phyloP scores from a whole-genome alignment of 2,113 vertebrate genomes.

The Callionymus lyra region DNA sequence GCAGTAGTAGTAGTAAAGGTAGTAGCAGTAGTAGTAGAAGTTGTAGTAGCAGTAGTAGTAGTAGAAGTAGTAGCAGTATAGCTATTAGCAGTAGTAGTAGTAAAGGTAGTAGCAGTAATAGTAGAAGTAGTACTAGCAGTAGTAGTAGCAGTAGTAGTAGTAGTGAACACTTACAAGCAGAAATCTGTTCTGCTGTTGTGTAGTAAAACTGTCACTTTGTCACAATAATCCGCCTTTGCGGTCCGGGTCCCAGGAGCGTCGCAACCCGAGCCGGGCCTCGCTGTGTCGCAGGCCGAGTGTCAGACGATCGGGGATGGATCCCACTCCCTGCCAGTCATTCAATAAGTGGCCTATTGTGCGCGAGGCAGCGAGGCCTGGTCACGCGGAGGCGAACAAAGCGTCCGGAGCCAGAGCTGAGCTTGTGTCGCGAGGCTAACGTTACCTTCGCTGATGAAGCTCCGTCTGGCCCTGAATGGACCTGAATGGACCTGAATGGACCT shows the following conservation, averaged over 20 bases:
- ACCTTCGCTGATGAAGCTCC: constrained; percentile 32
- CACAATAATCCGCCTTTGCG: constrained; percentile 30
- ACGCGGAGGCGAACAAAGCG: constrained; percentile 50
- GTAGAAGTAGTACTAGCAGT: too few relatives aligned
- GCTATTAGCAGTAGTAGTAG: too few relatives aligned
- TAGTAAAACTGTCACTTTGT: too few relatives aligned
- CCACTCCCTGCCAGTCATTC: constrained; percentile 50
- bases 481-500: constrained; percentile 34
- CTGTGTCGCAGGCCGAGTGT: constrained; percentile 33
- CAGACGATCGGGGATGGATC: constrained; percentile 44
- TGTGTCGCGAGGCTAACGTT: constrained; percentile 43
- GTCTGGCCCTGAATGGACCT: constrained; percentile 18
- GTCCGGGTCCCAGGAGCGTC: constrained; percentile 17
- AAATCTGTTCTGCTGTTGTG: too few relatives aligned
- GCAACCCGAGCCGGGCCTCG: constrained; percentile 42
- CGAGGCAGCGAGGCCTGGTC: constrained; percentile 39
- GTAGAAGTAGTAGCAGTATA: too few relatives aligned
- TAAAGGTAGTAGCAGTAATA: too few relatives aligned
- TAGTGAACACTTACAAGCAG: too few relatives aligned
- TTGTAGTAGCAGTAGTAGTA: too few relatives aligned
- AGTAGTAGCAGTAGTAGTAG: too few relatives aligned
- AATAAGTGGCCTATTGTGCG: constrained; percentile 55
- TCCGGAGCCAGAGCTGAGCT: constrained; percentile 35
- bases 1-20: too few relatives aligned
- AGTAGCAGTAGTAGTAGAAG: too few relatives aligned